Percentiles rank a stretch among this genome's conserved stretches.
phyloP scores from a whole-genome alignment of 2,113 vertebrate species.

The Athene noctua region DNA sequence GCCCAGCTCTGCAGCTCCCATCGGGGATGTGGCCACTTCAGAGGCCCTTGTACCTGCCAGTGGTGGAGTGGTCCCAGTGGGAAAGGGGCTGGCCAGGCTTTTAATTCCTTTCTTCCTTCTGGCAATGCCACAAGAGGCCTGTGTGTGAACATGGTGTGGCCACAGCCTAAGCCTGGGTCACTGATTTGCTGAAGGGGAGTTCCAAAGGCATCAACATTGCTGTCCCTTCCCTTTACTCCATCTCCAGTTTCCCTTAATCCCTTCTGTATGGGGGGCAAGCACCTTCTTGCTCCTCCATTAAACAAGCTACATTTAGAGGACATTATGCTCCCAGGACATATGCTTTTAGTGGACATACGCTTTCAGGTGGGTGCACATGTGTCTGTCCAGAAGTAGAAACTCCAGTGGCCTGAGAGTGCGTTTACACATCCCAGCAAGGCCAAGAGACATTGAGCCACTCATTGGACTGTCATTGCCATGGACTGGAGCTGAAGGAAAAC shows the following conservation, averaged over 20 bases:
- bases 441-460: background rate
- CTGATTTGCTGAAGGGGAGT: rapidly evolving
- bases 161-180: background rate
- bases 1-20: background rate
- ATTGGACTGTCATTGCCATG: background rate
- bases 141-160: background rate
- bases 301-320: background rate
- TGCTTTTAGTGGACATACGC: background rate
- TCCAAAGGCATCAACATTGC: background rate
- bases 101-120: background rate
- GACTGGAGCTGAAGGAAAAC: background rate
- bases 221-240: background rate
- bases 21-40: background rate
- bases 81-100: background rate
- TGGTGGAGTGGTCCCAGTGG: background rate
- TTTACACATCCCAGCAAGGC: background rate
- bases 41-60: background rate
- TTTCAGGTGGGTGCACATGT: background rate
- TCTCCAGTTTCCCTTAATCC: background rate
- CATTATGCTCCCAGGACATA: background rate
- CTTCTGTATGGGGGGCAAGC: background rate
- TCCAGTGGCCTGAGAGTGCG: background rate
- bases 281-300: background rate
- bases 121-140: background rate
- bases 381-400: background rate